Evolutionary conservation across 2,797 vertebrate genomes (phyloP).

Genomic region (Knipowitschia caucasica): DNA sequence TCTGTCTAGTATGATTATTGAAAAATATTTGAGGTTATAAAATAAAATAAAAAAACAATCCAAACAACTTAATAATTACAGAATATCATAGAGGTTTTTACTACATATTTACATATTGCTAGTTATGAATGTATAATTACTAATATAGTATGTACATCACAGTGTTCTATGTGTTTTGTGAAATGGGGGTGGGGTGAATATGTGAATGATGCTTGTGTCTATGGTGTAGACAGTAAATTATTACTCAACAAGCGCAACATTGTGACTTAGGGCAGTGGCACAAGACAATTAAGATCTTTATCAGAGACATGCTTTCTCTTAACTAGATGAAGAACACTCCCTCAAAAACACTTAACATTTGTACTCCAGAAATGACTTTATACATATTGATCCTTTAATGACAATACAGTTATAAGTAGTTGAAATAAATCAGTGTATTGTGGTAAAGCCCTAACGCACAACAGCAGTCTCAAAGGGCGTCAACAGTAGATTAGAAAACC

Average conservation of each 20-base stretch:
- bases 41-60: not conserved
- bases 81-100: too few species aligned
- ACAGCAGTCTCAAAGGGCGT: too few species aligned
- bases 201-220: constrained; percentile 8
- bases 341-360: not conserved
- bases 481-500: too few species aligned
- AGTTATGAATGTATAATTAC: too few species aligned
- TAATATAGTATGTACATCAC: not conserved
- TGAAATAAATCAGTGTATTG: too few species aligned
- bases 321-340: not conserved
- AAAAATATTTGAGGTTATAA: too few species aligned
- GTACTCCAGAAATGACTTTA: not conserved
- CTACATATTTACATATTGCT: too few species aligned
- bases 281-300: not conserved
- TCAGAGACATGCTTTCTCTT: not conserved
- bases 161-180: not conserved
- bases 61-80: too few species aligned
- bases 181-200: not conserved
- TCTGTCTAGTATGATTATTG: too few species aligned
- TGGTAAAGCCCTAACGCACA: too few species aligned
- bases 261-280: not conserved
- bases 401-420: too few species aligned
- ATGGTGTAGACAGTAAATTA: not conserved
- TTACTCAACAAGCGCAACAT: constrained; percentile 4
- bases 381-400: not conserved